Conservation (phyloP, 1,140 invertebrate species). For the Drosophila equinoxialis region DNA sequence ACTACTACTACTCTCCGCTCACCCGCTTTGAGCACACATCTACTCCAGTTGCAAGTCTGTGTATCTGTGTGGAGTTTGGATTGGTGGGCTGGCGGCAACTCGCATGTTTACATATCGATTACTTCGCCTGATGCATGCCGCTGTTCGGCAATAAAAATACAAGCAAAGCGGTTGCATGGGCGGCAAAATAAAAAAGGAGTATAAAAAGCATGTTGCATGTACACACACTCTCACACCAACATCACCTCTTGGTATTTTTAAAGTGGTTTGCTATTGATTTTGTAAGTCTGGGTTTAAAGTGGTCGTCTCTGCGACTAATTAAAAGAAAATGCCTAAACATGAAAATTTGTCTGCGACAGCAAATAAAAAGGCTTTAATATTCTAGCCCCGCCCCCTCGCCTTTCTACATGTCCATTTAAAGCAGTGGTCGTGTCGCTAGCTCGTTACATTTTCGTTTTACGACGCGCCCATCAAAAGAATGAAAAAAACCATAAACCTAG, state of each 20-base stretch:
- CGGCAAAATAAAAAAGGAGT: conserved; percentile 9
- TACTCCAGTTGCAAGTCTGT: conserved; percentile 1
- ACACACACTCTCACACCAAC: conserved; percentile 15
- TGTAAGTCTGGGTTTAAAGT: conserved; percentile 45
- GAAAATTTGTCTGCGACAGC: conserved; percentile 52
- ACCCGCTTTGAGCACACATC: neutral
- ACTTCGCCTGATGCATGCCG: conserved; percentile 49
- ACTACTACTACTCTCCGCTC: neutral
- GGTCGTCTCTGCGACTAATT: conserved; percentile 57
- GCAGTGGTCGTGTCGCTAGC: conserved; percentile 50
- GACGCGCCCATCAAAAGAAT: conserved; percentile 52
- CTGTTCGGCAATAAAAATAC: conserved; percentile 60
- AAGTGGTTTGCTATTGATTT: conserved; percentile 34
- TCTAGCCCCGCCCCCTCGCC: neutral
- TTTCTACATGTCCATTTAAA: neutral
- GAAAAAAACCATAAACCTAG: conserved; percentile 52
- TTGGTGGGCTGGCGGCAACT: conserved; percentile 41
- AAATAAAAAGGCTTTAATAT: conserved; percentile 72
- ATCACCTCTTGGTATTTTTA: conserved; percentile 38
- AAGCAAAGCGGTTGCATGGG: conserved; percentile 27
- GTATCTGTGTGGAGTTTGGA: neutral
- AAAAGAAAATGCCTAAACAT: conserved; percentile 55
- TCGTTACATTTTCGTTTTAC: conserved; percentile 77
- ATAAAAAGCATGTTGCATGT: conserved; percentile 63
- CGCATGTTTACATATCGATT: conserved; percentile 79